phyloP scores from a whole-genome alignment of 1,140 invertebrate genomes.

The Ectropis grisescens region DNA sequence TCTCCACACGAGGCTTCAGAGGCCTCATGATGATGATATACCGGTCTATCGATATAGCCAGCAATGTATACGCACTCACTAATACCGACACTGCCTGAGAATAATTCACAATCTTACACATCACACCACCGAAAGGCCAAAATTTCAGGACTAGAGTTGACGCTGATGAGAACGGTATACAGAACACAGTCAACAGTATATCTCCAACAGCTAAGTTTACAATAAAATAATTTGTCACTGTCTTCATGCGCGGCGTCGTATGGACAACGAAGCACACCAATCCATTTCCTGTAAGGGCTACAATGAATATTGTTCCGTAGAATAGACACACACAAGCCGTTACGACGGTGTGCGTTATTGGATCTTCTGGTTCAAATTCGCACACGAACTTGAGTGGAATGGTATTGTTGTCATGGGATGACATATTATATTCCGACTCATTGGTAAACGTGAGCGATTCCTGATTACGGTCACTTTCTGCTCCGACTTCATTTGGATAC shows the following conservation, averaged over 20 bases:
- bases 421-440: too few relatives aligned
- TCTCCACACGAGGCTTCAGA: constrained; percentile 82
- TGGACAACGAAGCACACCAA: constrained; percentile 87
- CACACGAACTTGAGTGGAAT: too few relatives aligned
- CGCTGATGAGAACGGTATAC: constrained; percentile 88
- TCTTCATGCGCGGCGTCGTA: constrained; percentile 83
- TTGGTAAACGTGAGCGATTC: too few relatives aligned
- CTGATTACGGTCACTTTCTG: too few relatives aligned
- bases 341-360: too few relatives aligned
- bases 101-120: constrained; percentile 85
- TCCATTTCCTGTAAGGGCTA: constrained; percentile 83
- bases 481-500: too few relatives aligned
- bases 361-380: too few relatives aligned
- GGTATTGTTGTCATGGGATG: too few relatives aligned
- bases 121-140: constrained; percentile 85
- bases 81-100: constrained; percentile 85
- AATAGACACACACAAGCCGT: too few relatives aligned
- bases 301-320: constrained; percentile 81
- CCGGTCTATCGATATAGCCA: constrained; percentile 88
- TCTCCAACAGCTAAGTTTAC: constrained; percentile 88
- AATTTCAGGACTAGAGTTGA: constrained; percentile 78
- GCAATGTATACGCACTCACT: constrained; percentile 86
- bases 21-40: constrained; percentile 92
- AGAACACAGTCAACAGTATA: constrained; percentile 86
- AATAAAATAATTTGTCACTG: too few relatives aligned